Base-by-base conservation (phyloP, 37 sponge, comb jelly and placozoan species). In the Halichondria panicea region DNA sequence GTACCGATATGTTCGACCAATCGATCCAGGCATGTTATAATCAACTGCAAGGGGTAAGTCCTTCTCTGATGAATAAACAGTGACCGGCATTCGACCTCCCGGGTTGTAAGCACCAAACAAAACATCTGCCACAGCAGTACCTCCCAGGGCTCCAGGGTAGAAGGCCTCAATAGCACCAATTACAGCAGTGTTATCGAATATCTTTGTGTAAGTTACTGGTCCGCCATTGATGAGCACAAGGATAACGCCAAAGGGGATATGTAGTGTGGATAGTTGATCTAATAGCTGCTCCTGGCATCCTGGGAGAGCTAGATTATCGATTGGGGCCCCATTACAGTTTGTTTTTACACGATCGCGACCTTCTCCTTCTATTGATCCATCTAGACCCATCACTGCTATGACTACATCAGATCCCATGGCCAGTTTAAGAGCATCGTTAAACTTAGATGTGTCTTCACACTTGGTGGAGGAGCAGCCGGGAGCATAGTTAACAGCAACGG, bases 131-230 rank as follows among this genome's bases (percentile, higher is more conserved):
- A 89, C 84, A 22, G 89, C 89, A 3, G 41, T 53, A 2, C 85
- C 89, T 2, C 89, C 89, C 30, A 77, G 38, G 34, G 85, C 79
- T 39, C 89, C 89, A 31, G 85, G 85, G 56, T 89, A 89, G 74
- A 83, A 89, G 38, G 85, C 89, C 45, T 89, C 89, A 32, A 89
- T 44, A 21, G 84, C 64, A 22, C 78, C 85, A 7, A 64, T 28
- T 4, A 83, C 68, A 35, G 66, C 73, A 63, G n/a, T 18, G 56
- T 66, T 72, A 22, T 21, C n/a, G 40, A 35, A 59, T 19, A 84
- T 30, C 21, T 40, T 13, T 9, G 66, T 43, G 24, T 79, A 42
- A 43, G 80, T 84, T 4, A 89, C 31, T 21, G 89, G 89, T 15
- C 89, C 89, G 2, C 89, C 89, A 61, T 89, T 89, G 39, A 89